phyloP scores from a whole-genome alignment of 2,113 vertebrate species.

The Thymallus thymallus region DNA sequence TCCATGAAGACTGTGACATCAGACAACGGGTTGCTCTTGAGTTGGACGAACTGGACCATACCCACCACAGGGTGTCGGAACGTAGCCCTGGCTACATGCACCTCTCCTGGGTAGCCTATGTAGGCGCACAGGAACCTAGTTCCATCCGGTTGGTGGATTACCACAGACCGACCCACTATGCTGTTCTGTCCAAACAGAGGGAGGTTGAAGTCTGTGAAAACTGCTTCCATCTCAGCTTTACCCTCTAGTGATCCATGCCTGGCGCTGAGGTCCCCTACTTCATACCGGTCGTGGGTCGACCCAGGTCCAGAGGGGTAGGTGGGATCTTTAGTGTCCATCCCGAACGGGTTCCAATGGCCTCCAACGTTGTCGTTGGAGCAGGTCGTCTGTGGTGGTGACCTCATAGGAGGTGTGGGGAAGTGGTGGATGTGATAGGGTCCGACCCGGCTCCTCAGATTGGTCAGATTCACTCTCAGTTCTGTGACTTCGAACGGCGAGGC shows the following conservation, averaged over 20 bases:
- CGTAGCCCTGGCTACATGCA: constrained; percentile 58
- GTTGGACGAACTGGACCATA: constrained; percentile 71
- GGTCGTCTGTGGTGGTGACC: constrained; percentile 25
- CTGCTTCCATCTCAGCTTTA: not conserved
- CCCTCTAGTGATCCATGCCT: constrained; percentile 66
- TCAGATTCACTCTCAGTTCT: constrained; percentile 63
- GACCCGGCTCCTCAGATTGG: constrained; percentile 55
- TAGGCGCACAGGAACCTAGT: constrained; percentile 65
- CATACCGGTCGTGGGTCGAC: constrained; percentile 74
- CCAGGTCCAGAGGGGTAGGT: constrained; percentile 60
- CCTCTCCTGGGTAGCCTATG: constrained; percentile 69
- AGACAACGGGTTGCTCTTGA: constrained; percentile 65
- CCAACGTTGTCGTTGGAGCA: constrained; percentile 73
- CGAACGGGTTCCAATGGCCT: constrained; percentile 78
- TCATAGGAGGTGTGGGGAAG: constrained; percentile 69
- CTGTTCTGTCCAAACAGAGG: constrained; percentile 79
- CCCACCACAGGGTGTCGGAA: constrained; percentile 72
- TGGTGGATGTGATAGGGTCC: constrained; percentile 70
- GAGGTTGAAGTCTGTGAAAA: constrained; percentile 72
- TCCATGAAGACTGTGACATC: constrained; percentile 77
- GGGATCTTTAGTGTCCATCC: constrained; percentile 39
- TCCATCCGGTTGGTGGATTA: constrained; percentile 62
- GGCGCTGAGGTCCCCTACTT: constrained; percentile 75
- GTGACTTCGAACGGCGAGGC: constrained; percentile 75
- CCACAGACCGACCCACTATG: constrained; percentile 77